Percentiles rank a stretch among this genome's conserved stretches.
Conservation (phyloP, 1,140 invertebrate genomes). For the Arctopsyche grandis region DNA sequence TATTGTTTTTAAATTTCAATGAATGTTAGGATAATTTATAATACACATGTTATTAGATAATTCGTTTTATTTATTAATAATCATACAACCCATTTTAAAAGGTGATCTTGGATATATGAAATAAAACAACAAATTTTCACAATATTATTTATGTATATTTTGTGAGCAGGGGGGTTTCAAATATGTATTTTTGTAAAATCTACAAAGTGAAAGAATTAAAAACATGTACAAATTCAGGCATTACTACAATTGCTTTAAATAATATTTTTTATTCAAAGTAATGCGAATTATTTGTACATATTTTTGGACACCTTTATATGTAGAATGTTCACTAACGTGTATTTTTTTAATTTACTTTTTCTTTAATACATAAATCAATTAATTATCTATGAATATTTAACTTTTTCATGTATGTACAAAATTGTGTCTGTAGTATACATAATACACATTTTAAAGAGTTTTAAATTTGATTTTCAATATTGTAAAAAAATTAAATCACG, state of each 20-base stretch:
- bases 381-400: constrained; percentile 6
- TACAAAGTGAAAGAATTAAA: constrained; percentile 32
- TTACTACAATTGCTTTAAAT: neutral
- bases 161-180: constrained; percentile 36
- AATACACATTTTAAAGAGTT: neutral
- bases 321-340: constrained; percentile 13
- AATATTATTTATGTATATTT: constrained; percentile 27
- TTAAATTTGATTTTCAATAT: neutral
- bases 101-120: too few species aligned
- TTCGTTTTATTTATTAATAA: too few species aligned
- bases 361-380: constrained; percentile 9
- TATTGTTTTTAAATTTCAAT: too few species aligned
- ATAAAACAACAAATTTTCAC: neutral
- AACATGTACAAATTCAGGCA: constrained; percentile 32
- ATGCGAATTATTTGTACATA: constrained; percentile 19
- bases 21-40: too few species aligned
- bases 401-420: neutral
- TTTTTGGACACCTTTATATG: constrained; percentile 22
- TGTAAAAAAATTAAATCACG: too few species aligned
- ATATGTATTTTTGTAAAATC: constrained; percentile 38
- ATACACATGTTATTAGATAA: too few species aligned
- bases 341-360: neutral
- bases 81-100: too few species aligned
- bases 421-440: neutral
- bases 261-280: neutral